Conservation (phyloP, 2,888 invertebrate species). For the Acleris sparsana region DNA sequence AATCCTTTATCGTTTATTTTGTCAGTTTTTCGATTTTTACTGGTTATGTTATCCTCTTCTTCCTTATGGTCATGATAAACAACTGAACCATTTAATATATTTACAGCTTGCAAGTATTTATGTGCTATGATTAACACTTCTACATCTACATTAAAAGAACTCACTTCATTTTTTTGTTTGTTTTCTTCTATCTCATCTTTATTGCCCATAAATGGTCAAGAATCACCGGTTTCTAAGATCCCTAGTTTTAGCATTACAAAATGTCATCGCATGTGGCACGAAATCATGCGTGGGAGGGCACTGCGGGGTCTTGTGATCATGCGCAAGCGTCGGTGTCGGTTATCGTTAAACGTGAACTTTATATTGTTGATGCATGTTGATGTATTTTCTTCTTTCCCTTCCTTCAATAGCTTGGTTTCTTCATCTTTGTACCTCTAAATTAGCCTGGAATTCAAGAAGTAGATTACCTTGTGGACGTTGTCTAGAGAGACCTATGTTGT, state of each 20-base stretch:
- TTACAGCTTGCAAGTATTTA: too few relatives aligned
- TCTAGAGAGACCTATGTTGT: too few relatives aligned
- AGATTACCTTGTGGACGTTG: too few relatives aligned
- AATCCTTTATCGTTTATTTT: too few relatives aligned
- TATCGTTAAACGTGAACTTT: constrained; percentile 19
- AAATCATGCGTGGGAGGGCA: constrained; percentile 17
- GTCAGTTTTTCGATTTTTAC: too few relatives aligned
- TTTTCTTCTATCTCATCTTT: background rate
- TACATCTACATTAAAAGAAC: too few relatives aligned
- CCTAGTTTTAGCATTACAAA: constrained; percentile 10
- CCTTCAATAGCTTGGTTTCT: background rate
- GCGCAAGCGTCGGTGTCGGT: background rate
- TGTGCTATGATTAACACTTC: too few relatives aligned
- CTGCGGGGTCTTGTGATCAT: constrained; percentile 17
- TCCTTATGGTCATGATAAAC: too few relatives aligned
- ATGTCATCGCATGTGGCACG: background rate
- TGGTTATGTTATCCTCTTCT: too few relatives aligned
- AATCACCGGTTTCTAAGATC: background rate
- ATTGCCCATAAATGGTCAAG: background rate
- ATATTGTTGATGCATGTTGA: constrained; percentile 7
- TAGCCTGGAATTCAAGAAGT: background rate
- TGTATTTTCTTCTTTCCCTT: background rate
- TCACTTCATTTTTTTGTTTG: too few relatives aligned
- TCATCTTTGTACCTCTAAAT: background rate
- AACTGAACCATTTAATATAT: too few relatives aligned